A percentile compares a stretch with the other conserved stretches of the same genome.
These are phyloP conservation scores for Bedellia somnulentella DNA, from an alignment of 2,888 invertebrate species.

Conservation along the genomic window DNA sequence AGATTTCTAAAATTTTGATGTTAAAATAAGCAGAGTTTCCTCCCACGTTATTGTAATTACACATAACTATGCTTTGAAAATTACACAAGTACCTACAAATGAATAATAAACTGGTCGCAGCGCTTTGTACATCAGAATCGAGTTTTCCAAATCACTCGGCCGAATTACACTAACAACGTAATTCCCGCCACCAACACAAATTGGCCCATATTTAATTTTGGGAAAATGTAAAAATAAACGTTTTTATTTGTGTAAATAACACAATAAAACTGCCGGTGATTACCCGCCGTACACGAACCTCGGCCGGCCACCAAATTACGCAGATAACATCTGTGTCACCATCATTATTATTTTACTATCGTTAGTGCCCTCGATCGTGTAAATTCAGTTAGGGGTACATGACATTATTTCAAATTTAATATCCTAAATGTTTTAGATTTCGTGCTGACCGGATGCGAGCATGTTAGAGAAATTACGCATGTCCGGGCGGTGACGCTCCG, in stretches of 20 bases:
- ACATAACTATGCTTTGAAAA: conserved; percentile 24
- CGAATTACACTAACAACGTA: conserved; percentile 41
- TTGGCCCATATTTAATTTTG: conserved; percentile 59
- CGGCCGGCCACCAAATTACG: conserved; percentile 44
- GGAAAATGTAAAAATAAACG: conserved; percentile 62
- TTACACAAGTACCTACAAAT: conserved; percentile 36
- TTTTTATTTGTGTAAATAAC: conserved; percentile 63
- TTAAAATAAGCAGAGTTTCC: conserved; percentile 46
- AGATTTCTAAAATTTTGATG: too few relatives aligned
- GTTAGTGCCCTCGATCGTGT: conserved; percentile 50
- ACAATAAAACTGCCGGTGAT: conserved; percentile 53
- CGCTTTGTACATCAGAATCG: conserved; percentile 15
- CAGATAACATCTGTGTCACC: conserved; percentile 50
- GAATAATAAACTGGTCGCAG: conserved; percentile 18
- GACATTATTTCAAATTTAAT: conserved; percentile 41
- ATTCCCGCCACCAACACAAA: conserved; percentile 28
- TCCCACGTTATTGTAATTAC: conserved; percentile 37
- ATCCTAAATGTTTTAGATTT: conserved; percentile 20
- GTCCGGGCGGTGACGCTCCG: conserved; percentile 29
- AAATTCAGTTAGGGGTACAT: conserved; percentile 53
- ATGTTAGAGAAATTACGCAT: conserved; percentile 51
- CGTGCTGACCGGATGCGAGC: conserved; percentile 35
- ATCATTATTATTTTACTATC: conserved; percentile 55
- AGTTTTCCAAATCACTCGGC: conserved; percentile 20
- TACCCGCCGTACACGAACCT: conserved; percentile 35